Conservation (phyloP, 2,888 invertebrate genomes). For the Lepas anatifera region DNA sequence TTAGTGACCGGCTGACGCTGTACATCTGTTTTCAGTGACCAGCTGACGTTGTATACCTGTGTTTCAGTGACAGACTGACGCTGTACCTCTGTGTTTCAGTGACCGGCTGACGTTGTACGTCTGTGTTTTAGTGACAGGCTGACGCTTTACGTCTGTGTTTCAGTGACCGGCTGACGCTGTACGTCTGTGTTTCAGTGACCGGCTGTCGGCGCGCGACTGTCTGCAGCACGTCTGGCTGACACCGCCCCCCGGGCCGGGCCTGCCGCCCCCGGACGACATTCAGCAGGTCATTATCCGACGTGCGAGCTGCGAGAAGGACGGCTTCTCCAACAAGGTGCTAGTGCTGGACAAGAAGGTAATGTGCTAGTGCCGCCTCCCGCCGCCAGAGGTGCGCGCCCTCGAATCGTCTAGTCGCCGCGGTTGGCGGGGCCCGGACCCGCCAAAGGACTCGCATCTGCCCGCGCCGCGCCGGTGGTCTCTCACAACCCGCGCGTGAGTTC, state of each 20-base stretch:
- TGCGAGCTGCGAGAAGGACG: conserved; percentile 1
- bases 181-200: conserved; percentile 57
- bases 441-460: too few relatives aligned
- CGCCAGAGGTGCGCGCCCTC: conserved; percentile 1
- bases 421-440: too few relatives aligned
- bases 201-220: conserved; percentile 77
- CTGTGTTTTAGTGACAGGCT: conserved; percentile 60
- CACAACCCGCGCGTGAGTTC: too few relatives aligned
- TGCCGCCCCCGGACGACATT: not conserved
- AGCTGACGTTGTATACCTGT: too few relatives aligned
- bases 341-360: conserved; percentile 13
- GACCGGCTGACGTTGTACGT: too few relatives aligned
- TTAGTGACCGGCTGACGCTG: too few relatives aligned
- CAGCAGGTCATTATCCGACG: conserved; percentile 13
- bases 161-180: too few relatives aligned
- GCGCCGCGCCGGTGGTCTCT: too few relatives aligned
- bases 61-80: too few relatives aligned
- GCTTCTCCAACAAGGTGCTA: conserved; percentile 7
- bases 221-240: conserved; percentile 81
- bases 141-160: too few relatives aligned
- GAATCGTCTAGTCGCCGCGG: not conserved
- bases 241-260: conserved; percentile 4
- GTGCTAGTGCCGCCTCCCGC: not conserved
- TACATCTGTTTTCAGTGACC: too few relatives aligned
- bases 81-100: too few relatives aligned